A percentile compares a stretch with the other conserved stretches of the same genome.
These are phyloP conservation scores for Florisuga fusca DNA, from an alignment of 2,797 vertebrate species.

Conservation along the genomic window DNA sequence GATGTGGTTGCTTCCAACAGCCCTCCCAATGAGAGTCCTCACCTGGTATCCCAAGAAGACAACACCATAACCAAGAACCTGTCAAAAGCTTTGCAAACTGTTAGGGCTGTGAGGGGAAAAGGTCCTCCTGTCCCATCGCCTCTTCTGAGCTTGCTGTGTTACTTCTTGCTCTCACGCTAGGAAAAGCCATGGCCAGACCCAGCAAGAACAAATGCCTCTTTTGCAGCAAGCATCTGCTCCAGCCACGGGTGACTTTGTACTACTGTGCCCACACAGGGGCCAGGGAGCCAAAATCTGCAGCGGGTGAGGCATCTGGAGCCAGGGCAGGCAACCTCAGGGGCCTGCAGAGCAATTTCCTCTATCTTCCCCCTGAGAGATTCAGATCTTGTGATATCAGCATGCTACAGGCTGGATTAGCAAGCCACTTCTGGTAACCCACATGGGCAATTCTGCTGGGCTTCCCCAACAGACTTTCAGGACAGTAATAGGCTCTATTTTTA, in stretches of 20 bases:
- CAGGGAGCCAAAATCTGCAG: slow-evolving; percentile 61
- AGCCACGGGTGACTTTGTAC: slow-evolving; percentile 31
- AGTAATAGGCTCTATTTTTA: slow-evolving; percentile 52
- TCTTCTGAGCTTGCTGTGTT: not conserved
- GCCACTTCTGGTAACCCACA: slow-evolving; percentile 74
- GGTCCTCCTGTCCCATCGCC: not conserved
- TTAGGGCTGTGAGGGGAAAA: accelerated
- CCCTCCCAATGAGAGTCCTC: not conserved
- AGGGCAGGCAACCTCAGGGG: slow-evolving; percentile 14
- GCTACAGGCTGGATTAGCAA: slow-evolving; percentile 53
- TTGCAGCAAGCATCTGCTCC: not conserved
- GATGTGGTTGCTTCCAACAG: not conserved
- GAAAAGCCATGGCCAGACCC: not conserved
- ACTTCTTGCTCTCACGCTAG: not conserved
- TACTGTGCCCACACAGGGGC: slow-evolving; percentile 37
- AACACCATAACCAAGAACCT: not conserved
- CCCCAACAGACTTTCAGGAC: slow-evolving; percentile 61
- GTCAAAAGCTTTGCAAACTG: not conserved
- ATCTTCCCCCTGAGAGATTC: slow-evolving; percentile 23
- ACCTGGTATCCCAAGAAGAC: not conserved
- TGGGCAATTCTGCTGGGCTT: slow-evolving; percentile 69
- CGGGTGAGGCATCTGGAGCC: slow-evolving; percentile 44
- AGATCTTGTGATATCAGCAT: slow-evolving; percentile 58
- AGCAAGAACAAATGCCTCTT: not conserved
- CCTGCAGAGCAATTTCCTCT: slow-evolving; percentile 65